Percentiles rank a stretch among this genome's conserved stretches.
phyloP scores from a whole-genome alignment of 1,140 invertebrate genomes.

The Eupristina koningsbergeri region DNA sequence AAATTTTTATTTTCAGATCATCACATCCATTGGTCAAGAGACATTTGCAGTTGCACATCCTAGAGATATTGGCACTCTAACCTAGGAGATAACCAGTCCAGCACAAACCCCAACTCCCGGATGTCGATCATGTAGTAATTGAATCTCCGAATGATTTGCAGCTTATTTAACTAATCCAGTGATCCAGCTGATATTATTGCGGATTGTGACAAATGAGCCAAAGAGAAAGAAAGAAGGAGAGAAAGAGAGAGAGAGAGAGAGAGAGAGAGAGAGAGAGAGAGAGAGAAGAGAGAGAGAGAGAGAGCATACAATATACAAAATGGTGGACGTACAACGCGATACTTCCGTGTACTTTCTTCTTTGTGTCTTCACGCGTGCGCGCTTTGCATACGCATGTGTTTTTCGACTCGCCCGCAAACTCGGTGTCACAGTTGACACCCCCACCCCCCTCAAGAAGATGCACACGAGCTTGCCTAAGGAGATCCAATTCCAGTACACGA shows the following conservation, averaged over 20 bases:
- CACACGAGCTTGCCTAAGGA: no score
- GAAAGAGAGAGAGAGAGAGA: slow-evolving; percentile 53
- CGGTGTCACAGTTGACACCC: neutral
- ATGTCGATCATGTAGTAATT: no score
- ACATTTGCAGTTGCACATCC: no score
- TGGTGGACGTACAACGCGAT: slow-evolving; percentile 64
- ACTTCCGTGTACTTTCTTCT: slow-evolving; percentile 61
- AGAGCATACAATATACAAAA: slow-evolving; percentile 63
- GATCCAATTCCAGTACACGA: neutral
- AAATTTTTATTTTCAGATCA: neutral
- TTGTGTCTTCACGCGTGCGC: neutral
- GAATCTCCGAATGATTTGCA: neutral
- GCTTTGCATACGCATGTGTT: neutral
- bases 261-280: slow-evolving; percentile 56
- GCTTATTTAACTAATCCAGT: neutral
- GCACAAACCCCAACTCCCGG: no score
- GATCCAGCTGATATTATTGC: neutral
- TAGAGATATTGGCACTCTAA: no score
- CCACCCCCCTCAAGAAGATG: no score
- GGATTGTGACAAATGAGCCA: no score
- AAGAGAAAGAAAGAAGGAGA: slow-evolving; percentile 53
- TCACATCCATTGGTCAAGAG: neutral
- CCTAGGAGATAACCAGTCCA: no score
- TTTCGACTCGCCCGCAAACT: slow-evolving; percentile 20
- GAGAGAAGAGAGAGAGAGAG: slow-evolving; percentile 34